These are phyloP conservation scores for Cremastinae sp. DNA, from an alignment of 2,888 invertebrate species.

Conservation along the genomic window DNA sequence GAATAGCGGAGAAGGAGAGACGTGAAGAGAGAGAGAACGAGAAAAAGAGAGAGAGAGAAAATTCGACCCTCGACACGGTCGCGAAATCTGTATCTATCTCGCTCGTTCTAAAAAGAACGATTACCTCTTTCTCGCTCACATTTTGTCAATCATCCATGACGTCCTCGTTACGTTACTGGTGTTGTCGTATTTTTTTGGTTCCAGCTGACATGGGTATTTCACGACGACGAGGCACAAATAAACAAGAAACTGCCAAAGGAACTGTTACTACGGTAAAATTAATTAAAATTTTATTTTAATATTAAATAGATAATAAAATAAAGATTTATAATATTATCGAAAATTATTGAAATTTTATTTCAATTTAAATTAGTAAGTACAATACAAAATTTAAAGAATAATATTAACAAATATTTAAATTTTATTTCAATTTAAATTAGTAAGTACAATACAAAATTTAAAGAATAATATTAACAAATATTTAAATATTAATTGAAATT, in stretches of 20 bases:
- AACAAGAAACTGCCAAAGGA: constrained; percentile 98
- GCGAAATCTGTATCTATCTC: not conserved
- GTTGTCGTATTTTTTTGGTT: constrained; percentile 71
- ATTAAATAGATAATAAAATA: constrained; percentile 59
- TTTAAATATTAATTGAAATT: too few species aligned
- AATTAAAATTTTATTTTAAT: constrained; percentile 5
- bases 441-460: too few species aligned
- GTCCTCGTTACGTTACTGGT: constrained; percentile 52
- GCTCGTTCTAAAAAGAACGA: constrained; percentile 37
- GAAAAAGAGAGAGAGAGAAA: not conserved
- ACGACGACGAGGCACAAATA: constrained; percentile 92
- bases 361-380: too few species aligned
- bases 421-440: too few species aligned
- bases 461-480: too few species aligned
- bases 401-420: too few species aligned
- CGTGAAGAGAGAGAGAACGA: not conserved
- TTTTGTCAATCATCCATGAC: constrained; percentile 26
- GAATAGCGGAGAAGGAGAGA: not conserved
- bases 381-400: too few species aligned
- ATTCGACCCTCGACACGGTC: constrained; percentile 21
- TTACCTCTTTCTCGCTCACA: constrained; percentile 7
- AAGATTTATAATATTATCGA: too few species aligned
- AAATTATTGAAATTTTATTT: too few species aligned
- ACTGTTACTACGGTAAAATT: constrained; percentile 87
- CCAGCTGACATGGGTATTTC: constrained; percentile 87